phyloP scores from a whole-genome alignment of 53 echinoderm and acorn worm genomes.

The Holothuria scabra region DNA sequence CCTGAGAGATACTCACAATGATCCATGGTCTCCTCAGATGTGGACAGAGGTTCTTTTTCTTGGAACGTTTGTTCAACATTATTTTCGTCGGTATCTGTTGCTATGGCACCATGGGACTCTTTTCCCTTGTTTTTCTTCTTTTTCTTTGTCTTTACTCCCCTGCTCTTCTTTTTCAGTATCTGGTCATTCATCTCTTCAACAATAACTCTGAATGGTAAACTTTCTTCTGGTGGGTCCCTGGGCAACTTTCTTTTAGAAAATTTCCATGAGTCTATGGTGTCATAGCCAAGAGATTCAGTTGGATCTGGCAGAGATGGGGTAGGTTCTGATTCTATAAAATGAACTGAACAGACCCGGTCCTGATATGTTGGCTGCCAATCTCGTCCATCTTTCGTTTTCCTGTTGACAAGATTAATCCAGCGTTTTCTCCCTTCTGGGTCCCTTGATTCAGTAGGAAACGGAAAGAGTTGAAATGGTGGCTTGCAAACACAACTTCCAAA shows the following conservation, averaged over 20 bases:
- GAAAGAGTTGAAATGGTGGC: conserved; percentile 64
- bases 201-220: not conserved
- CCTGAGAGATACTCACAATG: too few relatives aligned
- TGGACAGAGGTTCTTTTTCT: too few relatives aligned
- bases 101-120: too few relatives aligned
- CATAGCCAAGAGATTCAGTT: conserved; percentile 49
- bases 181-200: not conserved
- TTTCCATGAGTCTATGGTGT: not conserved
- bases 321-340: conserved; percentile 54
- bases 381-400: conserved; percentile 18
- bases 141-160: not conserved
- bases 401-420: conserved; percentile 53
- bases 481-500: conserved; percentile 61
- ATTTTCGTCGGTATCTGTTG: too few relatives aligned
- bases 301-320: conserved; percentile 53
- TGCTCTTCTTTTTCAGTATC: not conserved
- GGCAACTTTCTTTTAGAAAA: not conserved
- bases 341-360: conserved; percentile 44
- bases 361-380: conserved; percentile 22
- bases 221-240: not conserved
- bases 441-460: conserved; percentile 60
- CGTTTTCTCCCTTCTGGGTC: conserved; percentile 45
- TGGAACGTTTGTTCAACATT: too few relatives aligned
- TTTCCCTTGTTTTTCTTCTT: too few relatives aligned
- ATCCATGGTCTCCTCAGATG: too few relatives aligned